Evolutionary conservation across 2,113 vertebrate species (phyloP).

Genomic region (Mesocricetus auratus): DNA sequence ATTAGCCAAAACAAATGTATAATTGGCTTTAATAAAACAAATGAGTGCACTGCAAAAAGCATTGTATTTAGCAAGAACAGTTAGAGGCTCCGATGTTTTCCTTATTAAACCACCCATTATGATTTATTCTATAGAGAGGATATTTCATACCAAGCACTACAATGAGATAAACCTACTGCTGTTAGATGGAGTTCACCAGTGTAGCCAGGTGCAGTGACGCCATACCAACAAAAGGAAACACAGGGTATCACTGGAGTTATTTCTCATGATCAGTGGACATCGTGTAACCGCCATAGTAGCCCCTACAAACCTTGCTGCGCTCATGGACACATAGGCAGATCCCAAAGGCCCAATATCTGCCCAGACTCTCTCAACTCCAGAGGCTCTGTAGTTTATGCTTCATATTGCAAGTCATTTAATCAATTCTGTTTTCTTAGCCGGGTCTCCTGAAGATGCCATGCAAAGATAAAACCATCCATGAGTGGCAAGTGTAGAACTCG

Average conservation of each 20-base stretch:
- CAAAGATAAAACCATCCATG: slow-evolving; percentile 2
- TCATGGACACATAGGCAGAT: neutral
- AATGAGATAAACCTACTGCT: slow-evolving; percentile 59
- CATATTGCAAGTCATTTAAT: neutral
- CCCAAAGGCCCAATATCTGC: neutral
- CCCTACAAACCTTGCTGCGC: neutral
- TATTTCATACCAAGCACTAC: slow-evolving; percentile 58
- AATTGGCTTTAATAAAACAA: slow-evolving; percentile 79
- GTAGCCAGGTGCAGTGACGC: slow-evolving; percentile 24
- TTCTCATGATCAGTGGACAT: slow-evolving; percentile 35
- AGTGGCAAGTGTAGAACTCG: neutral
- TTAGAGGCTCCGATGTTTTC: slow-evolving; percentile 46
- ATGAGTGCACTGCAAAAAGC: slow-evolving; percentile 49
- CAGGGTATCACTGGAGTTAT: slow-evolving; percentile 44
- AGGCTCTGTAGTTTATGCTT: neutral
- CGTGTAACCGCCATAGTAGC: slow-evolving; percentile 16
- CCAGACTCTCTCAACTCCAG: neutral
- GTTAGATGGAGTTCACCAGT: slow-evolving; percentile 45
- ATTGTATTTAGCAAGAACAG: slow-evolving; percentile 56
- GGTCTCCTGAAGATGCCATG: neutral
- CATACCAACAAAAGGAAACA: slow-evolving; percentile 9
- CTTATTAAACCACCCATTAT: slow-evolving; percentile 59
- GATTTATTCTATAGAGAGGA: slow-evolving; percentile 47
- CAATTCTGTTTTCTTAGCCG: slow-evolving; percentile 57
- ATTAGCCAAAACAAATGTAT: slow-evolving; percentile 71